These are phyloP conservation scores for Camptogramma bilineatum DNA, from an alignment of 2,888 invertebrate species.

Conservation along the genomic window DNA sequence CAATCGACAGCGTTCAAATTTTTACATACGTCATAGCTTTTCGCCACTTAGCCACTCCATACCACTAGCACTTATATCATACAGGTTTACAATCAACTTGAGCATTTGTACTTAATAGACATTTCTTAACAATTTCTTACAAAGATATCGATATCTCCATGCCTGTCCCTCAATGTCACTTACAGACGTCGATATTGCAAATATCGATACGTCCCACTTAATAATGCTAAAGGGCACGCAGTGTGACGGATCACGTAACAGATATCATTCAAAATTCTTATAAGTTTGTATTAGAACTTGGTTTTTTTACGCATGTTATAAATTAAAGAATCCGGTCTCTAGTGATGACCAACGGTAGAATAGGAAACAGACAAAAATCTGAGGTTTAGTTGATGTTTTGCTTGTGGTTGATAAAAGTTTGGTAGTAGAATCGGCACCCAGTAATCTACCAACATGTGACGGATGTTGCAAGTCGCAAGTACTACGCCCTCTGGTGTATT, in stretches of 20 bases:
- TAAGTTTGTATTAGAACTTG: background rate
- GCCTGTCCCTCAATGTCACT: conserved; percentile 36
- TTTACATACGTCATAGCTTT: no score
- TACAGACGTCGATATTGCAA: conserved; percentile 26
- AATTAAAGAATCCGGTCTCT: no score
- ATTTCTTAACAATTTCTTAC: conserved; percentile 22
- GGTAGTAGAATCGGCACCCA: no score
- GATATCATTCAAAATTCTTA: conserved; percentile 7
- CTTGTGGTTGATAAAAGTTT: no score
- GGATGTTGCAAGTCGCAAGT: conserved; percentile 45
- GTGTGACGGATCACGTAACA: conserved; percentile 30
- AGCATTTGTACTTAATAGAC: no score
- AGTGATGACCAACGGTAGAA: no score
- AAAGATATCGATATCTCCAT: conserved; percentile 22
- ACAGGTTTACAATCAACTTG: no score
- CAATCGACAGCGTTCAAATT: no score
- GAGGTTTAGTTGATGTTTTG: background rate
- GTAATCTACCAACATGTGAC: no score
- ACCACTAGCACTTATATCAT: no score
- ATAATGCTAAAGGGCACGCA: conserved; percentile 31
- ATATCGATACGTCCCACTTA: conserved; percentile 28
- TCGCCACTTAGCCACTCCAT: no score
- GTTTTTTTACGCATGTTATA: background rate
- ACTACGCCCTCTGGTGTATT: conserved; percentile 35
- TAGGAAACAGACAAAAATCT: no score